phyloP scores from a whole-genome alignment of 2,888 invertebrate genomes.

The Lacanobia wlatinum region DNA sequence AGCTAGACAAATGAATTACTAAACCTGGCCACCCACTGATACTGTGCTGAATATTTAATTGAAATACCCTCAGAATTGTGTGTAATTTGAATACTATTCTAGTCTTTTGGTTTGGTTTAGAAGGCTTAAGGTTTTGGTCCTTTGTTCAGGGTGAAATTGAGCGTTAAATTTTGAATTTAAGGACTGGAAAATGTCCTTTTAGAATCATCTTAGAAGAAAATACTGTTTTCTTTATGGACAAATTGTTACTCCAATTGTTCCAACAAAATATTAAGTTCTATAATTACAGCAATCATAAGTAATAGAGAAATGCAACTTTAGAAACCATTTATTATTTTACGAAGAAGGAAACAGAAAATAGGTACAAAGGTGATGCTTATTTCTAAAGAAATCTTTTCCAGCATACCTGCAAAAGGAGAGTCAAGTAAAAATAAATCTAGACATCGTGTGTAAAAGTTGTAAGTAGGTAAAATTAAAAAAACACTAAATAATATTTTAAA shows the following conservation, averaged over 20 bases:
- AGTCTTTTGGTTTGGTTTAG: slow-evolving; percentile 10
- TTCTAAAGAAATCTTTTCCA: too few species aligned
- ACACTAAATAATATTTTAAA: too few species aligned
- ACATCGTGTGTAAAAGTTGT: too few species aligned
- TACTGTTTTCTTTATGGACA: not conserved
- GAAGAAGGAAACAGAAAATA: too few species aligned
- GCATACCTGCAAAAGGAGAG: too few species aligned
- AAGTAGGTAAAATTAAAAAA: too few species aligned
- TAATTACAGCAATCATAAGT: too few species aligned
- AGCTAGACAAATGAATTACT: slow-evolving; percentile 55
- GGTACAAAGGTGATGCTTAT: too few species aligned
- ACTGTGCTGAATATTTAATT: slow-evolving; percentile 60
- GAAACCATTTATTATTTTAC: too few species aligned
- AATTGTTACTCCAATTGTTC: not conserved
- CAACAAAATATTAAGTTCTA: too few species aligned
- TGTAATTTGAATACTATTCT: slow-evolving; percentile 54
- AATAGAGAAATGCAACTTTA: too few species aligned
- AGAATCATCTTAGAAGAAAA: not conserved
- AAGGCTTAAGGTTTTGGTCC: slow-evolving; percentile 11
- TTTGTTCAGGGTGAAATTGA: slow-evolving; percentile 13
- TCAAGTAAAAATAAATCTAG: too few species aligned
- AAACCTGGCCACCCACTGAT: slow-evolving; percentile 47
- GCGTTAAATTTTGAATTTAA: slow-evolving; percentile 12
- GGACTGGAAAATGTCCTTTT: not conserved
- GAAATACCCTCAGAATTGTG: slow-evolving; percentile 34